Conservation (phyloP, 2,888 invertebrate genomes). For the Siphlonurus alternatus region DNA sequence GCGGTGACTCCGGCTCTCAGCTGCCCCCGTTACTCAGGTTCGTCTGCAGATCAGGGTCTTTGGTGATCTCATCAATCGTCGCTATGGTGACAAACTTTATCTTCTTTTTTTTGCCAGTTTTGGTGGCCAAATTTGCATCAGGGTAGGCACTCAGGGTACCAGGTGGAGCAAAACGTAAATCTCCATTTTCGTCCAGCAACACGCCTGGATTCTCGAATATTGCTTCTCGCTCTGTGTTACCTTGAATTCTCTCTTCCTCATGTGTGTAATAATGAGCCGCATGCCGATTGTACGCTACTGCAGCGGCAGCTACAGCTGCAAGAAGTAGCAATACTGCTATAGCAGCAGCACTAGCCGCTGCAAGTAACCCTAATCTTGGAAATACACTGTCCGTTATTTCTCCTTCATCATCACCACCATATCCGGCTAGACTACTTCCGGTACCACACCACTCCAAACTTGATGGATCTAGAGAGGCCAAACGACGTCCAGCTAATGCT, state of each 20-base stretch:
- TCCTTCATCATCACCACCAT: slow-evolving; percentile 28
- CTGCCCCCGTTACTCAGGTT: neutral
- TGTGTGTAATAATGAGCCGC: slow-evolving; percentile 64
- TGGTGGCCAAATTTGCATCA: neutral
- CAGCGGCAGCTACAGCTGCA: slow-evolving; percentile 29
- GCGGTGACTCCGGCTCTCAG: neutral
- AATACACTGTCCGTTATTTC: slow-evolving; percentile 29
- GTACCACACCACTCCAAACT: slow-evolving; percentile 31
- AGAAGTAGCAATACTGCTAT: slow-evolving; percentile 36
- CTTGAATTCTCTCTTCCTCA: slow-evolving; percentile 40
- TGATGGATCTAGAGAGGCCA: slow-evolving; percentile 24
- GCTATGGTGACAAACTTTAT: slow-evolving; percentile 9
- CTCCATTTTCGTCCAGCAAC: slow-evolving; percentile 3
- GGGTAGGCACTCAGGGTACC: neutral
- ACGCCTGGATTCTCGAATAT: neutral
- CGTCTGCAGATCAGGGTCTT: slow-evolving; percentile 9
- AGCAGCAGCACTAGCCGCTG: slow-evolving; percentile 37
- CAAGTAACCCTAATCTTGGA: slow-evolving; percentile 34
- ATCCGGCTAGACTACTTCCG: slow-evolving; percentile 26
- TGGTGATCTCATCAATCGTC: slow-evolving; percentile 10
- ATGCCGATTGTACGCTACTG: slow-evolving; percentile 47
- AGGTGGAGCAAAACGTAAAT: neutral
- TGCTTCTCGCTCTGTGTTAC: neutral
- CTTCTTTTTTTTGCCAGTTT: neutral
- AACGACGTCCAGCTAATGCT: slow-evolving; percentile 30